Percentiles rank a stretch among this genome's conserved stretches.
phyloP scores from a whole-genome alignment of 1,140 invertebrate genomes.

The Pantala flavescens region DNA sequence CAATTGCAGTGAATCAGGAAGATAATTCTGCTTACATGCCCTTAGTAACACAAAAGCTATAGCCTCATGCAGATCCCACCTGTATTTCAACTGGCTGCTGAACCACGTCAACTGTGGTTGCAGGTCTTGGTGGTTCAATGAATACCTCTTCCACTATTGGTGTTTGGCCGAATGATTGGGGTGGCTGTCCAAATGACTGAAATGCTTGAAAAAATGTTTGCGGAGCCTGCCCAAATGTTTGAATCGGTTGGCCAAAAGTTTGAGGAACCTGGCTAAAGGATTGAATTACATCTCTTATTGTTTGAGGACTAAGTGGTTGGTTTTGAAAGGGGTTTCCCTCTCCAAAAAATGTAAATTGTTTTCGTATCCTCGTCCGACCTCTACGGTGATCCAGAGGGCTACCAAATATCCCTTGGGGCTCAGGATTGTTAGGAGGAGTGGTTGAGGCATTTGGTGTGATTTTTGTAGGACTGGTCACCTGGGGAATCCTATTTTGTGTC shows the following conservation, averaged over 20 bases:
- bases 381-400: too few relatives aligned
- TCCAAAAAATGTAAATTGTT: too few relatives aligned
- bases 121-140: background rate
- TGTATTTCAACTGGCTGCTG: constrained; percentile 4
- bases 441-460: too few relatives aligned
- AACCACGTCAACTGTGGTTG: background rate
- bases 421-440: too few relatives aligned
- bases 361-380: too few relatives aligned
- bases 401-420: too few relatives aligned
- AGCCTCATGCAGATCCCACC: background rate
- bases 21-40: background rate
- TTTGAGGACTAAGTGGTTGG: background rate
- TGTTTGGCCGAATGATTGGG: background rate
- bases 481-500: too few relatives aligned
- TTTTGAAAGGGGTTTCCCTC: too few relatives aligned
- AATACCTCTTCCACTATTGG: background rate
- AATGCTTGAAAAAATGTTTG: background rate
- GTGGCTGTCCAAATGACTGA: background rate
- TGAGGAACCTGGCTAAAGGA: background rate
- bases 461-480: too few relatives aligned
- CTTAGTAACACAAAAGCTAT: background rate
- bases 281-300: background rate
- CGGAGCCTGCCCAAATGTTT: background rate
- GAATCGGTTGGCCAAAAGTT: background rate
- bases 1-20: too few relatives aligned